phyloP scores from a whole-genome alignment of 1,140 invertebrate species.

The Diabrotica virgifera region DNA sequence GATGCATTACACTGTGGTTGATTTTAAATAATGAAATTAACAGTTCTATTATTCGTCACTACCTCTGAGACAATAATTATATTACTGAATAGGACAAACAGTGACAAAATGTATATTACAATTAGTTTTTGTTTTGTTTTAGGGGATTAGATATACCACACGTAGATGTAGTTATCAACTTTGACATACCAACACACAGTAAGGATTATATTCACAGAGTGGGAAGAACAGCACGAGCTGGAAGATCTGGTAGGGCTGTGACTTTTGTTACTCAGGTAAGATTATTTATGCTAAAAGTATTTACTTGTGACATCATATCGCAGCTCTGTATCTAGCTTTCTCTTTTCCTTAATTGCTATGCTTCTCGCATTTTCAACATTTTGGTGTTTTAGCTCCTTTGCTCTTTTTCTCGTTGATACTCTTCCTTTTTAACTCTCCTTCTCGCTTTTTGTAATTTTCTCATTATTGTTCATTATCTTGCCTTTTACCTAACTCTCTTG shows the following conservation, averaged over 20 bases:
- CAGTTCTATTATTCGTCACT: constrained; percentile 30
- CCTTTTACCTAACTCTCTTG: no score
- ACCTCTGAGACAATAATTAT: constrained; percentile 27
- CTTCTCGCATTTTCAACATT: no score
- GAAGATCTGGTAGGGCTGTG: constrained; percentile 78
- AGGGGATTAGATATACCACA: constrained; percentile 97
- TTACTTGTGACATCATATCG: no score
- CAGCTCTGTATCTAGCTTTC: no score
- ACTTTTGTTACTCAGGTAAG: constrained; percentile 78
- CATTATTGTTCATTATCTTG: no score
- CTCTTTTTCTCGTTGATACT: no score
- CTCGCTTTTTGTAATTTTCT: no score
- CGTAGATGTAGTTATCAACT: constrained; percentile 96
- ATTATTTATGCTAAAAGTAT: neutral
- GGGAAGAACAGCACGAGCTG: constrained; percentile 93
- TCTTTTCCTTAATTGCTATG: no score
- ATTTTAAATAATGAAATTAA: constrained; percentile 19
- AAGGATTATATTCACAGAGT: constrained; percentile 98
- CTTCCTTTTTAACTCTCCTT: no score
- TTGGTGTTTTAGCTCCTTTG: no score
- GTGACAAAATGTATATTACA: no score
- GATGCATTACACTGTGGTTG: constrained; percentile 20
- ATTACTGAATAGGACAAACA: no score
- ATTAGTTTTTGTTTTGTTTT: constrained; percentile 31
- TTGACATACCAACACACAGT: constrained; percentile 93